These are phyloP conservation scores for Rissa tridactyla DNA, from an alignment of 2,113 vertebrate genomes.

Conservation along the genomic window DNA sequence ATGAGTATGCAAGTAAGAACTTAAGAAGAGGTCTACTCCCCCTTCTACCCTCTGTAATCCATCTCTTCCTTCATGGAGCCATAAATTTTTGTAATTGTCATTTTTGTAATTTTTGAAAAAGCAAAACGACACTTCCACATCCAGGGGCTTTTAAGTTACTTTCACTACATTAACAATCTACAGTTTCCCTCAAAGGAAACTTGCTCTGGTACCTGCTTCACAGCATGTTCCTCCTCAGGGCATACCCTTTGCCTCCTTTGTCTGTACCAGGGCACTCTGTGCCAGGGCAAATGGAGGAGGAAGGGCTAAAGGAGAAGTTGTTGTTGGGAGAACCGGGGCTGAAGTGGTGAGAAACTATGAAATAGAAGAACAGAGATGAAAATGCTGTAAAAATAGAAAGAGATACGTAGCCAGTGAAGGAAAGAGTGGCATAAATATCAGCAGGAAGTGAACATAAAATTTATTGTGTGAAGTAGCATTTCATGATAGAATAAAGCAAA, in stretches of 20 bases:
- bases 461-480: not conserved
- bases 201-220: not conserved
- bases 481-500: not conserved
- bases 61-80: not conserved
- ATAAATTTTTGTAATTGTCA: fast-evolving
- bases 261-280: not conserved
- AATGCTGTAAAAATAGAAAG: not conserved
- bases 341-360: not conserved
- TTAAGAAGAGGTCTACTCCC: not conserved
- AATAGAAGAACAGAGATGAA: not conserved
- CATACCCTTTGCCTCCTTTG: not conserved
- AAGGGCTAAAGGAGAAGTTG: not conserved
- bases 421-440: not conserved
- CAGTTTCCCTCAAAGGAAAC: not conserved
- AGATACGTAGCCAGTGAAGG: not conserved
- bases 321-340: not conserved
- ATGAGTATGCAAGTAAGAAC: not conserved
- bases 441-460: not conserved
- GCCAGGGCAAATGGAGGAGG: not conserved
- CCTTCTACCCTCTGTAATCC: not conserved
- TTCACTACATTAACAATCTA: not conserved
- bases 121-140: not conserved
- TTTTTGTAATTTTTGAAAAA: not conserved
- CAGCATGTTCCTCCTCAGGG: not conserved
- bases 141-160: not conserved